These are phyloP conservation scores for Harpalus rufipes DNA, from an alignment of 2,888 invertebrate species.

Conservation along the genomic window DNA sequence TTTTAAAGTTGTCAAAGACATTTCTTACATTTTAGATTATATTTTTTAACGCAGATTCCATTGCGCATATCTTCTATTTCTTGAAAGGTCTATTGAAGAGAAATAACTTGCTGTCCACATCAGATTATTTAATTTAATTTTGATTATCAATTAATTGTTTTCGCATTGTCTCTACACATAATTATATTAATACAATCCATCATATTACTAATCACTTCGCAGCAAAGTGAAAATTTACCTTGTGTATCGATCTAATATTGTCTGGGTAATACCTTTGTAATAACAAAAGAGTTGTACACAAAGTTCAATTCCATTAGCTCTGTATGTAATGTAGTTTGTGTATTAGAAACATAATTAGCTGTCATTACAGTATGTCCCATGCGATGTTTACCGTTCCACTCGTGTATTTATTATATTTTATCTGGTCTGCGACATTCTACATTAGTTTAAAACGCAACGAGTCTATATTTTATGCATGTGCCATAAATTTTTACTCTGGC, in stretches of 20 bases:
- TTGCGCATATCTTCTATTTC: no score
- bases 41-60: no score
- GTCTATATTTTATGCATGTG: constrained; percentile 63
- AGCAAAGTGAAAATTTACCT: background rate
- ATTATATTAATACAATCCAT: background rate
- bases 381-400: constrained; percentile 5
- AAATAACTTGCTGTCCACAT: no score
- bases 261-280: background rate
- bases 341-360: constrained; percentile 42
- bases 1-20: no score
- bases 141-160: no score
- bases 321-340: background rate
- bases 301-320: background rate
- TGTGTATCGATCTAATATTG: background rate
- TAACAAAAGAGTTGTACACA: background rate
- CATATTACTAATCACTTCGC: background rate
- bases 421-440: constrained; percentile 37
- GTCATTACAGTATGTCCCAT: constrained; percentile 20
- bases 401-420: constrained; percentile 44
- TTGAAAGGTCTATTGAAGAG: no score
- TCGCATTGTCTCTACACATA: background rate
- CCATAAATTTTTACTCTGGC: constrained; percentile 56
- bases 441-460: constrained; percentile 62
- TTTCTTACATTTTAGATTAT: no score
- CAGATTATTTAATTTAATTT: no score